These are phyloP conservation scores for Folsomia candida DNA, from an alignment of 2,888 invertebrate species.

Conservation along the genomic window DNA sequence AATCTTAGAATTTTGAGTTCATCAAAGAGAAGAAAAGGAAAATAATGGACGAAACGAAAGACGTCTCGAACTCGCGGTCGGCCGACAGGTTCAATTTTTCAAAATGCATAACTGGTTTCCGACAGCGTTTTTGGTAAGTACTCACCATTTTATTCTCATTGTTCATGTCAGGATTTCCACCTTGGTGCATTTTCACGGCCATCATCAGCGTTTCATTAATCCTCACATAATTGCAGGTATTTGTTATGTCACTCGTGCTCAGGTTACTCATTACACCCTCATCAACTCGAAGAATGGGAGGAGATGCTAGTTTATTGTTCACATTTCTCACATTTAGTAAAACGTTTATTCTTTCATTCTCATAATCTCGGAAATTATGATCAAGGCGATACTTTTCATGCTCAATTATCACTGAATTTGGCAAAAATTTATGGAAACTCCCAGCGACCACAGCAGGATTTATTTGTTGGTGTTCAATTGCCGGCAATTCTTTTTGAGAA, in stretches of 20 bases:
- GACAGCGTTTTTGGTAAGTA: not conserved
- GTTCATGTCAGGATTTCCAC: constrained; percentile 14
- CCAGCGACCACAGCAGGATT: too few relatives aligned
- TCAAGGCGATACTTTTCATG: too few relatives aligned
- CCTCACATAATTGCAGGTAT: constrained; percentile 41
- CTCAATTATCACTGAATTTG: too few relatives aligned
- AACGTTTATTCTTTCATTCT: too few relatives aligned
- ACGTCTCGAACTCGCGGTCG: not conserved
- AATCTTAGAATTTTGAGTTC: not conserved
- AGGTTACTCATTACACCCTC: not conserved
- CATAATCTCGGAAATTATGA: too few relatives aligned
- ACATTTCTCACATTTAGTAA: too few relatives aligned
- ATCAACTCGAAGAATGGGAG: too few relatives aligned
- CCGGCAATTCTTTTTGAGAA: not conserved
- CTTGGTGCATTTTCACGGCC: constrained; percentile 11
- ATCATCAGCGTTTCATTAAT: constrained; percentile 46
- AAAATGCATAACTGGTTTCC: not conserved
- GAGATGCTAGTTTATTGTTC: too few relatives aligned
- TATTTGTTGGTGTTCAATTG: not conserved
- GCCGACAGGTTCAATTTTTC: constrained; percentile 17
- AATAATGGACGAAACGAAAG: not conserved
- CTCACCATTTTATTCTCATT: constrained; percentile 14
- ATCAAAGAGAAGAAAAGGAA: not conserved
- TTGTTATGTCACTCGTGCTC: not conserved
- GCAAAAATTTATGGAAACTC: too few relatives aligned